Conservation (phyloP, 1,140 invertebrate genomes). For the Globodera ellingtonae region DNA sequence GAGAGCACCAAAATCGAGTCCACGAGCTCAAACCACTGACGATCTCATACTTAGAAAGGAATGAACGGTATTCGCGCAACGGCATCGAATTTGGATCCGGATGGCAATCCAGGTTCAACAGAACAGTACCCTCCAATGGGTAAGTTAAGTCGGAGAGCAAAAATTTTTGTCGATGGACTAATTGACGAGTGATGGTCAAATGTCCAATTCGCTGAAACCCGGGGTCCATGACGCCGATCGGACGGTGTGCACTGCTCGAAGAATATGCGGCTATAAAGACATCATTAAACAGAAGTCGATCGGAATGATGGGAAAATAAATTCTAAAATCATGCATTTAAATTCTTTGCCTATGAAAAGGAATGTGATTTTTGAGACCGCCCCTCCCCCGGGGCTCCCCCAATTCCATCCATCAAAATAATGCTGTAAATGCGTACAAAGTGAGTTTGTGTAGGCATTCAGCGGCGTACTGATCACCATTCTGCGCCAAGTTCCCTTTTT, state of each 20-base stretch:
- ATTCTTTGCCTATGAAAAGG: no score
- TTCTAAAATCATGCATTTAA: no score
- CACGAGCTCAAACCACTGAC: constrained; percentile 39
- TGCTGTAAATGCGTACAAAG: not conserved
- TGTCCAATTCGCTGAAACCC: constrained; percentile 39
- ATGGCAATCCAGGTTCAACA: constrained; percentile 31
- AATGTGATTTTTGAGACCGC: no score
- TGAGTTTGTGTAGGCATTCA: constrained; percentile 25
- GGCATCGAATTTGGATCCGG: constrained; percentile 9
- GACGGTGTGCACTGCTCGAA: constrained; percentile 23
- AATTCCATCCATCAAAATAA: not conserved
- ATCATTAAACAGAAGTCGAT: no score
- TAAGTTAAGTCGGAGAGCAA: constrained; percentile 29
- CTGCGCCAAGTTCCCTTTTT: constrained; percentile 26
- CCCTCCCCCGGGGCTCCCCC: no score
- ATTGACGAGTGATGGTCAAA: constrained; percentile 27
- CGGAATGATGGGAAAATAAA: not conserved
- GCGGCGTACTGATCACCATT: constrained; percentile 29
- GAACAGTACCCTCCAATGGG: constrained; percentile 36
- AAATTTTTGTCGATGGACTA: constrained; percentile 39
- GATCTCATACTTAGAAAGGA: constrained; percentile 43
- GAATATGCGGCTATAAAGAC: constrained; percentile 9
- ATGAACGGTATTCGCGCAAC: constrained; percentile 29
- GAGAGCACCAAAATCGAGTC: constrained; percentile 44
- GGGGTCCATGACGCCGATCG: constrained; percentile 42